phyloP scores from a whole-genome alignment of 2,888 invertebrate genomes.

The Dorcus hopei region DNA sequence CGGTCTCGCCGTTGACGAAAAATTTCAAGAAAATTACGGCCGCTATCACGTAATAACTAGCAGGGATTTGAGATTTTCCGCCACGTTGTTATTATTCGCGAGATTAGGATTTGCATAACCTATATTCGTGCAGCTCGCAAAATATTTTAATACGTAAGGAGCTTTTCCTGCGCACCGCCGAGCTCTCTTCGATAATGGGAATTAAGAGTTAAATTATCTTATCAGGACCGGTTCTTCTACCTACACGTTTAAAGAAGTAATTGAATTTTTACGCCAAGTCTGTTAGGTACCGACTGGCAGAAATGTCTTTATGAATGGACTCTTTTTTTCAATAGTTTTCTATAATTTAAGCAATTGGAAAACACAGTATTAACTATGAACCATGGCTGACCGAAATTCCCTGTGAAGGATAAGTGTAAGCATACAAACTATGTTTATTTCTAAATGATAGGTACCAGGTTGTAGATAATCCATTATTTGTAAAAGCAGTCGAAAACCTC shows the following conservation, averaged over 20 bases:
- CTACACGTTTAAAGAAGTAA: background rate
- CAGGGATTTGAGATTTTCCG: conserved; percentile 22
- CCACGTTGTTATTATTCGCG: conserved; percentile 25
- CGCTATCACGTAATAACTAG: conserved; percentile 18
- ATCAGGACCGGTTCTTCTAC: background rate
- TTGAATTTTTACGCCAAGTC: background rate
- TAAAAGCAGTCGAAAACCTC: no score
- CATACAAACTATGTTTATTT: no score
- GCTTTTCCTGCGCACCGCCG: conserved; percentile 19
- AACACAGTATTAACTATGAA: no score
- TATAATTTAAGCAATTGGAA: no score
- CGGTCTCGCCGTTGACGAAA: background rate
- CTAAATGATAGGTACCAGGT: no score
- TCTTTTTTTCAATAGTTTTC: no score
- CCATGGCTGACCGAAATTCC: no score
- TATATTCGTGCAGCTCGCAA: conserved; percentile 23
- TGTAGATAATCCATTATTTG: no score
- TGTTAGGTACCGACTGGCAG: background rate
- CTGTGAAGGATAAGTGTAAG: no score
- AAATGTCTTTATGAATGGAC: no score
- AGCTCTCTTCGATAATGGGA: conserved; percentile 17
- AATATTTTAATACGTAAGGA: conserved; percentile 26
- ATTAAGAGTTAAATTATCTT: conserved; percentile 19
- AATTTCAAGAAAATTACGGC: background rate
- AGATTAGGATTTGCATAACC: conserved; percentile 28